Evolutionary conservation across 2,888 invertebrate species (phyloP).

Genomic region (Acleris literana): DNA sequence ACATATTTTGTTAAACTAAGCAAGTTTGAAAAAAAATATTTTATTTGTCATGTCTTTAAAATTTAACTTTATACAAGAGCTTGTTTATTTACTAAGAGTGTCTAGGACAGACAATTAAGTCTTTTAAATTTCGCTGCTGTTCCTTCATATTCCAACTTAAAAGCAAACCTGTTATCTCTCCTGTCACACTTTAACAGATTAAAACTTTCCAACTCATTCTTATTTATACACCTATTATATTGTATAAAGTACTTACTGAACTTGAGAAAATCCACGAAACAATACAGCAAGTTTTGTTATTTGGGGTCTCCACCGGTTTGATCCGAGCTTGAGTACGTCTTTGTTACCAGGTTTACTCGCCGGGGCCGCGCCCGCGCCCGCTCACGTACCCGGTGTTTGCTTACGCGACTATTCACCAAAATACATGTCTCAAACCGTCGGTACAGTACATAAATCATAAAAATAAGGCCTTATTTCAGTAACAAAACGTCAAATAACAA

Average conservation of each 20-base stretch:
- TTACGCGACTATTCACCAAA: conserved; percentile 18
- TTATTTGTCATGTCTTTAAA: no score
- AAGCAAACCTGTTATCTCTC: not conserved
- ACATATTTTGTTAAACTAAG: no score
- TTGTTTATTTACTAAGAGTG: no score
- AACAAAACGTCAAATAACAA: no score
- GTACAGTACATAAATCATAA: not conserved
- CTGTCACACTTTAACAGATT: not conserved
- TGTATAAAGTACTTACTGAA: conserved; percentile 27
- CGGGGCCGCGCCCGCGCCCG: conserved; percentile 26
- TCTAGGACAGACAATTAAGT: no score
- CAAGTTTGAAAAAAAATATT: no score
- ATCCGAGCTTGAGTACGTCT: conserved; percentile 27
- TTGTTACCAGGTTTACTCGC: conserved; percentile 33
- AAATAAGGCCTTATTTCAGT: not conserved
- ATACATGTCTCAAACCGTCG: conserved; percentile 4
- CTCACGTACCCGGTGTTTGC: conserved; percentile 11
- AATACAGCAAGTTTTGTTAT: conserved; percentile 35
- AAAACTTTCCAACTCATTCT: conserved; percentile 5
- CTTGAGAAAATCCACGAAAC: conserved; percentile 32
- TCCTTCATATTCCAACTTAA: no score
- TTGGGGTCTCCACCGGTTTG: conserved; percentile 32
- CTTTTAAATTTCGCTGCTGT: no score
- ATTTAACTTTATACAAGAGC: no score
- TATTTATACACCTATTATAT: conserved; percentile 16